phyloP scores from a whole-genome alignment of 35 echinoderm and acorn worm species.

The Anneissia japonica region DNA sequence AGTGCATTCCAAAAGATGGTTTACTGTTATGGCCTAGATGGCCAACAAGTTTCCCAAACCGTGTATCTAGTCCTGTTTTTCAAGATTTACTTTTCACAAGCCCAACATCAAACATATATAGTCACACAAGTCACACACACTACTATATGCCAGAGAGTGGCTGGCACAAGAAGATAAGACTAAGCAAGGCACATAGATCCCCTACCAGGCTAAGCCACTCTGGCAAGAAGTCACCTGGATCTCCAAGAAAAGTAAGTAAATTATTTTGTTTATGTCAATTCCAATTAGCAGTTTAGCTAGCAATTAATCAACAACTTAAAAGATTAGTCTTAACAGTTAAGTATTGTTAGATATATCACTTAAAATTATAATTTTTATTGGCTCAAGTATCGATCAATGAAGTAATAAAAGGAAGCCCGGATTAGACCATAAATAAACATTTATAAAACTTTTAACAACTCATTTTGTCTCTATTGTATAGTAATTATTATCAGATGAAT shows the following conservation, averaged over 20 bases:
- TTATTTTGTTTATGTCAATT: too few species aligned
- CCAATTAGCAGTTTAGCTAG: too few species aligned
- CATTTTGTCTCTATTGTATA: too few species aligned
- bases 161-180: slow-evolving; percentile 77
- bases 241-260: background rate
- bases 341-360: too few species aligned
- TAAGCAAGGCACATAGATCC: slow-evolving; percentile 9
- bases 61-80: slow-evolving; percentile 31
- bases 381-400: too few species aligned
- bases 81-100: slow-evolving; percentile 77
- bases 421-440: too few species aligned
- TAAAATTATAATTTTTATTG: too few species aligned
- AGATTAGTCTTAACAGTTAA: too few species aligned
- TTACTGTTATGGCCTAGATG: slow-evolving; percentile 54
- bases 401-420: too few species aligned
- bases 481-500: too few species aligned
- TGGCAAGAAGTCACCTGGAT: background rate
- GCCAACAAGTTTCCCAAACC: slow-evolving; percentile 45
- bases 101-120: slow-evolving; percentile 46
- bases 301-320: too few species aligned
- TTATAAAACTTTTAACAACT: too few species aligned
- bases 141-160: slow-evolving; percentile 82
- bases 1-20: slow-evolving; percentile 7
- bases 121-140: slow-evolving; percentile 56
- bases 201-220: background rate